Conservation (phyloP, 2,113 vertebrate genomes). For the Lota lota region DNA sequence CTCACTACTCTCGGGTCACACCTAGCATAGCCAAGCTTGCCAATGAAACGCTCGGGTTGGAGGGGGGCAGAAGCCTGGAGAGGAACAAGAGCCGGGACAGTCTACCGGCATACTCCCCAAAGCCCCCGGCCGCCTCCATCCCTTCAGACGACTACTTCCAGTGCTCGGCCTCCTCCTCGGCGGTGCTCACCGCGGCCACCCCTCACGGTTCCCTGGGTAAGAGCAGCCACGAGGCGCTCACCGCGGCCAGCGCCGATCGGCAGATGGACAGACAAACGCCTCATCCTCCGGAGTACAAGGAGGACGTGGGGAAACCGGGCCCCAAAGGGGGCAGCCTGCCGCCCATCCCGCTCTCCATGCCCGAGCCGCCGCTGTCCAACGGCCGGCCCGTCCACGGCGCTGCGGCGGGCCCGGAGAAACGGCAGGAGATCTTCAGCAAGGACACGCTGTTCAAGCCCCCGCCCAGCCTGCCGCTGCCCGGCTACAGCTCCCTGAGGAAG, state of each 20-base stretch:
- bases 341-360: conserved; percentile 65
- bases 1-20: conserved; percentile 82
- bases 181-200: conserved; percentile 80
- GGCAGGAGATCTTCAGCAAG: conserved; percentile 94
- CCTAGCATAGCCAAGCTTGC: conserved; percentile 79
- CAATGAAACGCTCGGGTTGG: conserved; percentile 79
- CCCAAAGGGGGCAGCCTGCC: conserved; percentile 62
- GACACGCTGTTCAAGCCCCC: conserved; percentile 93
- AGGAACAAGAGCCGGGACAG: conserved; percentile 84
- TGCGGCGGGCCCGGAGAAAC: conserved; percentile 85
- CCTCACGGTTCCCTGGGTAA: conserved; percentile 84
- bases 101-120: conserved; percentile 82
- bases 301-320: conserved; percentile 77
- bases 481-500: conserved; percentile 85
- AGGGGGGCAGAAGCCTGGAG: conserved; percentile 79
- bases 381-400: conserved; percentile 79
- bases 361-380: conserved; percentile 77
- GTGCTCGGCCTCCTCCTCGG: conserved; percentile 86
- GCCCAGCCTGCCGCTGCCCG: conserved; percentile 79
- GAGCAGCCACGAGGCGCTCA: conserved; percentile 81
- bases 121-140: conserved; percentile 61
- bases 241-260: conserved; percentile 75
- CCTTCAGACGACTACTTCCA: conserved; percentile 90
- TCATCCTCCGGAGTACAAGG: conserved; percentile 81
- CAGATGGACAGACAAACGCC: conserved; percentile 81